Base-by-base conservation (phyloP, 1,140 invertebrate genomes). In the Neodiprion fabricii region DNA sequence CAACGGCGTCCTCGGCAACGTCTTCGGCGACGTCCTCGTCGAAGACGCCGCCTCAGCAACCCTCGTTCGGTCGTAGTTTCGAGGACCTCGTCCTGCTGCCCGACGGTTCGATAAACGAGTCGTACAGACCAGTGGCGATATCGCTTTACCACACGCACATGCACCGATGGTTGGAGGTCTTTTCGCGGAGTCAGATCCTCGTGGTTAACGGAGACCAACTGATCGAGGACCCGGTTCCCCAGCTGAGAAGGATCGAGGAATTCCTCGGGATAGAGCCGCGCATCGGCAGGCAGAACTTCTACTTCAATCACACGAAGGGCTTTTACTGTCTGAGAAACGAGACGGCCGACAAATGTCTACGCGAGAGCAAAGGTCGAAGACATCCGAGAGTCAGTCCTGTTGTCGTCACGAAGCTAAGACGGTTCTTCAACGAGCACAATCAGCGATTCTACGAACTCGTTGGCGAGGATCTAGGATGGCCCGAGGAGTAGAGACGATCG, bases 261-360 rank as follows among this genome's bases (percentile, higher is more conserved):
- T 99, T 99, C 86, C 91, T 99, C 50, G 95, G 91, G 75, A 87
- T 98, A 5, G 92, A 95, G 77, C 91, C 92, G 48, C 89, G 91
- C 48, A 94, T 97, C 75, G 94, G 93, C 12, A 92, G 95, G 77
- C 94, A 95, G 79, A 96, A 99, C 88, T 99, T 99, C 88, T 98
- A 98, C 86, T 98, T 98, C 88, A 99, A 99, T 88, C 93, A 96
- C 85, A 97, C 97, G 17, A 98, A 99, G 87, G 97, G 97, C 5
- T 99, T 99, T 88, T 98, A 97, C 82, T 99, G 98, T 87, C 91
- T 99, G 76, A 91, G 95, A 50, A 95, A 95, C 81, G 94, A 95
- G 77, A 95, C 94, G 7, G 92, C 93, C 47, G 95, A 96, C 81
- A 94, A 98, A 82, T 99, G 98, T 89, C 89, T 99, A 74, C 92